Base-by-base conservation (phyloP, 2,113 vertebrate species). In the Elgaria multicarinata region DNA sequence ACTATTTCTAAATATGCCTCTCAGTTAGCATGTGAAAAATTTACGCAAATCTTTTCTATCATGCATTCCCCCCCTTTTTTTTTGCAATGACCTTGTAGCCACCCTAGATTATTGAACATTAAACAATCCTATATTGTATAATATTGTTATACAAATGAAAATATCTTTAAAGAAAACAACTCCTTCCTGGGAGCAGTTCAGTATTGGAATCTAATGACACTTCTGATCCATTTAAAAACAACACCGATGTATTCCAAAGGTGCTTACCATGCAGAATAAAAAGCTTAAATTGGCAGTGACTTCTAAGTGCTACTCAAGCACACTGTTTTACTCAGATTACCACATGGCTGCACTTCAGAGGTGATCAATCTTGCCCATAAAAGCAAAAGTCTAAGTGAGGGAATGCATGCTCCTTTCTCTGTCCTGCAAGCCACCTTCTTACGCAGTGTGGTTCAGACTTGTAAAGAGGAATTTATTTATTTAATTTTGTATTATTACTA, bases 261-360 rank as follows among this genome's bases (percentile, higher is more conserved):
- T 67, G 46, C 42, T 53, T 86, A 84, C 3, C 83, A 31, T 0
- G 55, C 0, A 0, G 42, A 82, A 82, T 22, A 83, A 88, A 84
- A 86, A 55, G 67, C 3, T 33, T 36, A 58, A 76, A 31, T 2
- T 79, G 90, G 79, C 55, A 91, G 69, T 81, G 90, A 79, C 46
- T 89, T 33, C 50, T 80, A n/a, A 87, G 80, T 16, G 33, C 64
- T 7, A 82, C 2, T 62, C 55, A 90, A 86, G 39, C 26, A 72
- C 69, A 7, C 2, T 82, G 46, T 91, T 79, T 66, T 72, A 91
- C 14, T 74, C 58, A 1, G 55, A 75, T 72, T 87, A 74, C 46
- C 28, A 84, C 87, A 80, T 85, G 84, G 64, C 87, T 90, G 39
- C 31, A 50, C 55, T 87, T 55, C 81, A 88, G 46, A 92, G 31